A percentile compares a stretch with the other conserved stretches of the same genome.
Conservation (phyloP, 1,140 invertebrate genomes). For the Littorina saxatilis region DNA sequence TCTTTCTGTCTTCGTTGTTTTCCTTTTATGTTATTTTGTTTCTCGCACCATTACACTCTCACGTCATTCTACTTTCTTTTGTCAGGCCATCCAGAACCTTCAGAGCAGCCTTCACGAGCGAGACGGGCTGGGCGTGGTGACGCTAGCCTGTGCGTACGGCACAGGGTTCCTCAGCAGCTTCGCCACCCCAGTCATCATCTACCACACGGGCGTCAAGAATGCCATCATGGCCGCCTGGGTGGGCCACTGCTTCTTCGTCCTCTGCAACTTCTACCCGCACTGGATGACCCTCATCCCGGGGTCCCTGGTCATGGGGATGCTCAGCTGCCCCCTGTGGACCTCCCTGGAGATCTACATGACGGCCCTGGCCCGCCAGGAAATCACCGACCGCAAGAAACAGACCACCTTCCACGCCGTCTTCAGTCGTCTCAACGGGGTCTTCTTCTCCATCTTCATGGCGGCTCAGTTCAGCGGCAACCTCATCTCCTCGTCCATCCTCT, state of each 20-base stretch:
- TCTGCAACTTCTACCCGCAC: slow-evolving; percentile 74
- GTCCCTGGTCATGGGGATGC: slow-evolving; percentile 50
- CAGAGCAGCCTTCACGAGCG: slow-evolving; percentile 65
- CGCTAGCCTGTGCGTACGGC: slow-evolving; percentile 54
- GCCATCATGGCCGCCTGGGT: slow-evolving; percentile 50
- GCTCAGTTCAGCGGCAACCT: slow-evolving; percentile 59
- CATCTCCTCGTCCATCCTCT: slow-evolving; percentile 54
- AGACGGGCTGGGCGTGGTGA: slow-evolving; percentile 50
- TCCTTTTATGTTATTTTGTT: no score
- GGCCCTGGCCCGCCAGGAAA: slow-evolving; percentile 24
- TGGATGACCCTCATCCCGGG: slow-evolving; percentile 57
- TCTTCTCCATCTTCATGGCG: slow-evolving; percentile 58
- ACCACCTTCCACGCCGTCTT: slow-evolving; percentile 37
- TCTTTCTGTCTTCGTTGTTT: no score
- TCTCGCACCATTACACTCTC: no score
- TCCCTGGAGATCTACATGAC: slow-evolving; percentile 50
- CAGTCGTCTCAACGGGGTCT: slow-evolving; percentile 59
- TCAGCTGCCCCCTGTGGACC: slow-evolving; percentile 57
- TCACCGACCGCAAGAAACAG: slow-evolving; percentile 33
- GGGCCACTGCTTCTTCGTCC: slow-evolving; percentile 53
- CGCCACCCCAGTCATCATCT: slow-evolving; percentile 55
- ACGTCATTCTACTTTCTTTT: no score
- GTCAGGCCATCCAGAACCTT: slow-evolving; percentile 57
- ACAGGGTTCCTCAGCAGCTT: slow-evolving; percentile 54
- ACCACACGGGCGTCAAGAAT: slow-evolving; percentile 54